Conservation (phyloP, 2,797 vertebrate genomes). For the Hylomyscus alleni region DNA sequence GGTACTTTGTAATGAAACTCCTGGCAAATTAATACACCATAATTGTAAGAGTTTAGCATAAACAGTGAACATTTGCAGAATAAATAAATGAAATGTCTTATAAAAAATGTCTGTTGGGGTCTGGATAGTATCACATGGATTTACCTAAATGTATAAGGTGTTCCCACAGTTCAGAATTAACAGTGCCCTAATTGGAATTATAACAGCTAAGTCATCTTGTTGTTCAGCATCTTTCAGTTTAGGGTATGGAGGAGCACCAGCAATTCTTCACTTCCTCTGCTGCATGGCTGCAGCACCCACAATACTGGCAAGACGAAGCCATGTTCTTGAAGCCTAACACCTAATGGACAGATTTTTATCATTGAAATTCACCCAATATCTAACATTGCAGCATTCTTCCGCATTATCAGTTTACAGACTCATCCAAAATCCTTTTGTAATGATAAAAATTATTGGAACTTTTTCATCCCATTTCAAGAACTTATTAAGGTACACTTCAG, state of each 20-base stretch:
- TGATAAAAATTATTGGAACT: not conserved
- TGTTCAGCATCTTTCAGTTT: not conserved
- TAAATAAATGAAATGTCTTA: constrained; percentile 32
- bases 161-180: not conserved
- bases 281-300: not conserved
- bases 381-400: not conserved
- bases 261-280: not conserved
- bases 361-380: not conserved
- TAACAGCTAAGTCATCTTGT: not conserved
- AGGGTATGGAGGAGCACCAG: not conserved
- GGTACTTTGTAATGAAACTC: not conserved
- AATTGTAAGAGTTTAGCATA: not conserved
- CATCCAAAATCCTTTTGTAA: not conserved
- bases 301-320: not conserved
- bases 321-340: not conserved
- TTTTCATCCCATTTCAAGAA: not conserved
- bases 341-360: not conserved
- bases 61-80: constrained; percentile 31
- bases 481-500: not conserved
- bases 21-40: constrained; percentile 1
- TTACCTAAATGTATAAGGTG: not conserved
- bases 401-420: not conserved
- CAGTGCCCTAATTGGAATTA: not conserved
- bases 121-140: not conserved
- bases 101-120: constrained; percentile 30